These are phyloP conservation scores for Tympanuchus pallidicinctus DNA, from an alignment of 2,113 vertebrate species.

Conservation along the genomic window DNA sequence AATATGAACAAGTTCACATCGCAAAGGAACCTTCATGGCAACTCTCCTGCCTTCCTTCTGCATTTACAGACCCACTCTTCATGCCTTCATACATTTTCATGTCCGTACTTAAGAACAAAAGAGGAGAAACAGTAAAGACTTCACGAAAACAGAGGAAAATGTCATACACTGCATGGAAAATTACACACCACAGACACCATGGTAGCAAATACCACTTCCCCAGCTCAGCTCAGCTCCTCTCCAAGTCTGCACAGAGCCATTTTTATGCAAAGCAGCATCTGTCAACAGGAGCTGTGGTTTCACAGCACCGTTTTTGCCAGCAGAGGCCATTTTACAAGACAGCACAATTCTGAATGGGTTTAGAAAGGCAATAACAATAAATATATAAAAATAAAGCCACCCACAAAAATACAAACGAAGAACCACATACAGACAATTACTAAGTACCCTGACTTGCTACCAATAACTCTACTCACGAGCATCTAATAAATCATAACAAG, in stretches of 20 bases:
- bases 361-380: neutral
- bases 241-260: neutral
- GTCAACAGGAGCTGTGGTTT: slow-evolving; percentile 7
- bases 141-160: neutral
- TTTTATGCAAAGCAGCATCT: neutral
- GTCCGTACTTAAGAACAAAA: neutral
- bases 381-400: neutral
- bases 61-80: neutral
- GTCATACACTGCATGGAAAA: neutral
- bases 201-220: neutral
- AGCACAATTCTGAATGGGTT: neutral
- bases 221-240: neutral
- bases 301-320: neutral
- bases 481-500: neutral
- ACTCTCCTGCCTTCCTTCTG: neutral
- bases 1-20: neutral
- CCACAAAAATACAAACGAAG: neutral
- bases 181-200: neutral
- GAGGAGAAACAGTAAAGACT: neutral
- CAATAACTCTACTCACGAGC: neutral
- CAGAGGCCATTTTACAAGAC: neutral
- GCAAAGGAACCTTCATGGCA: neutral
- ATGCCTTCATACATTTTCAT: neutral
- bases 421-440: neutral
- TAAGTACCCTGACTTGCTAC: neutral